phyloP scores from a whole-genome alignment of 2,888 invertebrate genomes.

The Anaspis maculata region DNA sequence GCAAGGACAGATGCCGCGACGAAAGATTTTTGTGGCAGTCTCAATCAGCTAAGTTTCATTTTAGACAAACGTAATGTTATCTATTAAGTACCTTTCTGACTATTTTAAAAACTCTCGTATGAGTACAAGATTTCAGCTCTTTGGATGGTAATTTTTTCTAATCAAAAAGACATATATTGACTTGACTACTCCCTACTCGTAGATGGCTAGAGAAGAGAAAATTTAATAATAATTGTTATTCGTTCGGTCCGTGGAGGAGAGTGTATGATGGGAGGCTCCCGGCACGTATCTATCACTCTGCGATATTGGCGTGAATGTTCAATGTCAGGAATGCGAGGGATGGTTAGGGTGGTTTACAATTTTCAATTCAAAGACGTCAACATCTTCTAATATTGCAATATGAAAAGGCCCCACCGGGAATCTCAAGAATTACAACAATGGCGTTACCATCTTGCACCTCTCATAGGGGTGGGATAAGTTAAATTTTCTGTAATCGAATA shows the following conservation, averaged over 20 bases:
- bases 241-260: background rate
- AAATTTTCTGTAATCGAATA: slow-evolving; percentile 15
- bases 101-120: too few species aligned
- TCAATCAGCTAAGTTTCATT: too few species aligned
- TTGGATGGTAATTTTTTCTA: too few species aligned
- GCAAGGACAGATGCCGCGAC: too few species aligned
- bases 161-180: too few species aligned
- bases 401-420: slow-evolving; percentile 34
- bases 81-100: too few species aligned
- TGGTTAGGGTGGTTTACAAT: slow-evolving; percentile 40
- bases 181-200: too few species aligned
- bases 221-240: too few species aligned
- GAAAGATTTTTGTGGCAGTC: too few species aligned
- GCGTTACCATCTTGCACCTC: slow-evolving; percentile 25
- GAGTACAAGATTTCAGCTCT: too few species aligned
- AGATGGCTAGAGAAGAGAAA: too few species aligned
- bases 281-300: slow-evolving; percentile 25
- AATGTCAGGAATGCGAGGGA: slow-evolving; percentile 36
- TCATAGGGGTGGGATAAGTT: slow-evolving; percentile 8
- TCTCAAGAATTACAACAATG: slow-evolving; percentile 34
- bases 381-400: slow-evolving; percentile 40
- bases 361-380: slow-evolving; percentile 40
- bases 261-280: background rate
- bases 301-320: slow-evolving; percentile 39
- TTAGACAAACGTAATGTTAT: too few species aligned